These are phyloP conservation scores for Pachypeltis micranthus DNA, from an alignment of 1,140 invertebrate species.

Conservation along the genomic window DNA sequence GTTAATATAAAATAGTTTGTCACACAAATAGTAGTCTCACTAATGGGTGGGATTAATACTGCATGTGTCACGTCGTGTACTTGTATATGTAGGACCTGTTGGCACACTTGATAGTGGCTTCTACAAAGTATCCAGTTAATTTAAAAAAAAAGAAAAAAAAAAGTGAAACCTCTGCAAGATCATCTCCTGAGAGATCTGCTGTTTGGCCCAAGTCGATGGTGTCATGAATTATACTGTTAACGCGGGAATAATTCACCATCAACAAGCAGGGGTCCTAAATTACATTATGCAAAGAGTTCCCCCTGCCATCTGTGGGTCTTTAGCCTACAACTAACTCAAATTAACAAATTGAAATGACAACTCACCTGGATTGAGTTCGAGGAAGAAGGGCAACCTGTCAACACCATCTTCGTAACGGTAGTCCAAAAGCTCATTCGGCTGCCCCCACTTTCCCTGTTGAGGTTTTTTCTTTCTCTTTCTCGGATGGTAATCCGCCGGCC, in stretches of 20 bases:
- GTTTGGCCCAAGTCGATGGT: not conserved
- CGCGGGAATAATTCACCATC: too few species aligned
- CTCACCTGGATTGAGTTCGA: constrained; percentile 46
- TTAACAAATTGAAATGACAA: constrained; percentile 5
- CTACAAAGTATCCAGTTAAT: too few species aligned
- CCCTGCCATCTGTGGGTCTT: not conserved
- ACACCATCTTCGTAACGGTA: constrained; percentile 37
- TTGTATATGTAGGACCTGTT: too few species aligned
- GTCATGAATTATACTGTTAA: too few species aligned
- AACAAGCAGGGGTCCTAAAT: too few species aligned
- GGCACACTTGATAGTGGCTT: too few species aligned
- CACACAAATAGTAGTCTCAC: too few species aligned
- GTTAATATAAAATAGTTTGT: too few species aligned
- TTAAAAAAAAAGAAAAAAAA: not conserved
- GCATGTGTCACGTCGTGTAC: too few species aligned
- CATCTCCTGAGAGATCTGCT: not conserved
- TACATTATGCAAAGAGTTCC: too few species aligned
- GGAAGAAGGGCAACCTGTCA: constrained; percentile 45
- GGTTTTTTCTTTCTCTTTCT: constrained; percentile 85
- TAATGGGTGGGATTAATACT: too few species aligned
- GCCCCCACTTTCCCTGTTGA: constrained; percentile 32
- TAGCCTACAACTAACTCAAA: too few species aligned
- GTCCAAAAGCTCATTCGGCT: constrained; percentile 31
- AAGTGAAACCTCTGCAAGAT: not conserved
- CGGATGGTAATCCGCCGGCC: constrained; percentile 78